Evolutionary conservation across 1,140 invertebrate species (phyloP), one percentile per base, ranked within the genome.

Genomic region (Bombus confusus): DNA sequence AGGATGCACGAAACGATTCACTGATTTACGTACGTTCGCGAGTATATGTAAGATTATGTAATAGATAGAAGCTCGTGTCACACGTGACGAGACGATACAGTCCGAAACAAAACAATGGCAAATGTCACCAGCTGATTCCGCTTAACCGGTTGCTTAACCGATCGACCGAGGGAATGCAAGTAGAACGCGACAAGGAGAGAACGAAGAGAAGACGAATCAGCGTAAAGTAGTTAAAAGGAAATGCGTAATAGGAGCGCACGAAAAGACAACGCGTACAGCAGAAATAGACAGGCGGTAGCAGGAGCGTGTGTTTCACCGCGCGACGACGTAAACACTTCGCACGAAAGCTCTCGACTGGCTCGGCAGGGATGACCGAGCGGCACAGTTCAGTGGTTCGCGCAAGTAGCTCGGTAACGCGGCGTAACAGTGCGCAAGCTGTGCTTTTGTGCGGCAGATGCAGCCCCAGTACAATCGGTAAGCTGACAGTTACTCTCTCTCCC

Each of bases 401-500:
- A 88, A 76, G 86, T 85, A 86, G 80, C 89, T 90, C 86, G 89
- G 86, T 90, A 90, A 90, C 89, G 89, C 87, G 85, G 71, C 71
- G 88, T 81, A 90, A 90, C 89, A 88, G 86, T 90, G 89, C 89
- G 89, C 89, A 90, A 90, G 88, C 86, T 91, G 88, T 91, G 83
- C 90, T 87, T 91, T 91, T 89, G 87, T 85, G 88, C 89, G 87
- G 72, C 88, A 76, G 83, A 87, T 90, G 89, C 83, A 83, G 86
- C 80, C 81, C 81, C 75, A 68, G 47, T 62, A 66, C 68, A 79
- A 69, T 83, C 82, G 82, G 82, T 77, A 59, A 69, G 47, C 64
- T 66, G 68, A 78, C 83, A 75, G 73, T 80, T 82, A 84, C 47
- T 79, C 69, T 84, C 75, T 79, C 69, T 64, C 31, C 31, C 64